phyloP scores from a whole-genome alignment of 2,888 invertebrate genomes.

The Eupeodes latifasciatus region DNA sequence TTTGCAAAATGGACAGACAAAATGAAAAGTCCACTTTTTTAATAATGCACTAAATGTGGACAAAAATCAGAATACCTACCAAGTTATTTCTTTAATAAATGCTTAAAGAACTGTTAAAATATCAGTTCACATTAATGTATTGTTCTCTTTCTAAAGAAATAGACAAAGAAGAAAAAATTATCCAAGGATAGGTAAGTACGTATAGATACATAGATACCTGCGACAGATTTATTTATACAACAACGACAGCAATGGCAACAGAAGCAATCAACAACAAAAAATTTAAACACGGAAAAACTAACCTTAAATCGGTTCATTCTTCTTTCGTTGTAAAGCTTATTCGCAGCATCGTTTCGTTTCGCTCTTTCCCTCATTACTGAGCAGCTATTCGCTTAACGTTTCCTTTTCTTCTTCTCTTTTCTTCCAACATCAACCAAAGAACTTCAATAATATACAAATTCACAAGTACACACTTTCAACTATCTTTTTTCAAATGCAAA shows the following conservation, averaged over 20 bases:
- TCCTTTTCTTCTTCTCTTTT: conserved; percentile 19
- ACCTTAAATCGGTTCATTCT: conserved; percentile 68
- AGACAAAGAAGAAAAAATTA: neutral
- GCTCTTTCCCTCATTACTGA: conserved; percentile 60
- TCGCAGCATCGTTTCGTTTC: conserved; percentile 52
- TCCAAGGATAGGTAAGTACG: neutral
- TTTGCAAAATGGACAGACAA: neutral
- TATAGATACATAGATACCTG: neutral
- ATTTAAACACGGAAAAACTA: conserved; percentile 36
- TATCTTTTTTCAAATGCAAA: conserved; percentile 14
- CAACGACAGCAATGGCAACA: neutral
- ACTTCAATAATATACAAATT: conserved; percentile 21
- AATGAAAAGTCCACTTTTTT: neutral
- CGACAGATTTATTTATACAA: neutral
- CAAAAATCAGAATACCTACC: neutral
- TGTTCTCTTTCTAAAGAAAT: conserved; percentile 4
- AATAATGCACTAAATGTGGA: too few relatives aligned
- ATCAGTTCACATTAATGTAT: neutral
- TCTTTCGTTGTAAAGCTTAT: conserved; percentile 57
- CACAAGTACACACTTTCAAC: conserved; percentile 11
- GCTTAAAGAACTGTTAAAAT: neutral
- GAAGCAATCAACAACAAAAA: neutral
- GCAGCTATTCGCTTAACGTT: conserved; percentile 12
- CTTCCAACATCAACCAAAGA: conserved; percentile 15
- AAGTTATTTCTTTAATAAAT: neutral